Evolutionary conservation across 2,797 vertebrate genomes (phyloP).

Genomic region (Paramormyrops hopkinsi): DNA sequence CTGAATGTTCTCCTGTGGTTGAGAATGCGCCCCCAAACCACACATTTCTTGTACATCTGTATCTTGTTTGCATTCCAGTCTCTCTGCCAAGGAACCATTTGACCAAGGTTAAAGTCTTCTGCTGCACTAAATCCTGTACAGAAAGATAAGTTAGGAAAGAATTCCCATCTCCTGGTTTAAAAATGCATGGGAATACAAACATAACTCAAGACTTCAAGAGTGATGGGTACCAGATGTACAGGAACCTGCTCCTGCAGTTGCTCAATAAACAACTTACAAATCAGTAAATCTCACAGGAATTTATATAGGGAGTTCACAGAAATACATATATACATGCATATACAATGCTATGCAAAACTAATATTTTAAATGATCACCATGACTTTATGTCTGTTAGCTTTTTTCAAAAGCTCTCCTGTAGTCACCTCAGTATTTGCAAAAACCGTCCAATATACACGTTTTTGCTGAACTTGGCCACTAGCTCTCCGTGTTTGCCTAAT

Average conservation of each 20-base stretch:
- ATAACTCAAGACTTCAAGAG: not conserved
- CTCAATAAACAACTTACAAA: not conserved
- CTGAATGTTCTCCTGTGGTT: not conserved
- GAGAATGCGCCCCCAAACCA: not conserved
- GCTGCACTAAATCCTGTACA: not conserved
- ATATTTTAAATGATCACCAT: not conserved
- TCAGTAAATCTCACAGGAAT: not conserved
- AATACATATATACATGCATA: not conserved
- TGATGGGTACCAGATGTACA: not conserved
- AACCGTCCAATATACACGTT: not conserved
- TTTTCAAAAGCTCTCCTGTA: not conserved
- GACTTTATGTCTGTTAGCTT: not conserved
- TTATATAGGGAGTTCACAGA: not conserved
- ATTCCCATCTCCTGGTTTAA: not conserved
- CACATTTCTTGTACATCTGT: not conserved
- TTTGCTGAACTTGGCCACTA: not conserved
- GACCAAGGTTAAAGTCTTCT: not conserved
- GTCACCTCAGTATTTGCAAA: not conserved
- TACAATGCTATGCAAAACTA: not conserved
- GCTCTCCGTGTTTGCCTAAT: not conserved
- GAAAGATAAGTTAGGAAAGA: not conserved
- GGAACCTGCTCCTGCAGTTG: not conserved
- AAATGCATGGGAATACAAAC: not conserved
- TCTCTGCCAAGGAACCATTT: not conserved
- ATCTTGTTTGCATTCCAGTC: not conserved